Percentiles rank a stretch among this genome's conserved stretches.
These are phyloP conservation scores for Nomada lathburiana DNA, from an alignment of 2,888 invertebrate genomes.

Conservation along the genomic window DNA sequence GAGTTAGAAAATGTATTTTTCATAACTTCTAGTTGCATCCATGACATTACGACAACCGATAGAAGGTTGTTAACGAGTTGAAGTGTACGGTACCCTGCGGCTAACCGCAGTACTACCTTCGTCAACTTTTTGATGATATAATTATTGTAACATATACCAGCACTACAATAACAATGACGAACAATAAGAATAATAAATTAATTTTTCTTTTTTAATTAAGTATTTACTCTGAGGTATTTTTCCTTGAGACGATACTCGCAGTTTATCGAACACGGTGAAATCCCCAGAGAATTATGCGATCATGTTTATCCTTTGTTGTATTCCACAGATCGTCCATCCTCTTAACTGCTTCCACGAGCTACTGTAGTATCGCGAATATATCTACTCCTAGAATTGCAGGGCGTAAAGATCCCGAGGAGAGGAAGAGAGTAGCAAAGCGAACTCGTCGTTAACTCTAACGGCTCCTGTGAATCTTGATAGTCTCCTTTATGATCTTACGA, in stretches of 20 bases:
- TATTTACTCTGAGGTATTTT: not conserved
- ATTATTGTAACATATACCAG: conserved; percentile 18
- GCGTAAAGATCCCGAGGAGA: conserved; percentile 53
- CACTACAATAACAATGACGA: not conserved
- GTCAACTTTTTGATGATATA: conserved; percentile 57
- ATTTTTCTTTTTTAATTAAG: not conserved
- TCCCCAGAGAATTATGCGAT: conserved; percentile 41
- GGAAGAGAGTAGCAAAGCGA: conserved; percentile 32
- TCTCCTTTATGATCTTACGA: conserved; percentile 51
- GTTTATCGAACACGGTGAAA: conserved; percentile 20
- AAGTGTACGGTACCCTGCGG: conserved; percentile 61
- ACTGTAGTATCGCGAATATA: conserved; percentile 45
- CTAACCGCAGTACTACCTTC: conserved; percentile 61
- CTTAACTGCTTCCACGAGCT: conserved; percentile 51
- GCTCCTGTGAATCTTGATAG: conserved; percentile 51
- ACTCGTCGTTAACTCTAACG: conserved; percentile 64
- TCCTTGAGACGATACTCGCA: not conserved
- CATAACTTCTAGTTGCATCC: conserved; percentile 38
- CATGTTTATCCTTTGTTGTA: conserved; percentile 28
- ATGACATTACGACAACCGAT: conserved; percentile 45
- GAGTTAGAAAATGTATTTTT: conserved; percentile 21
- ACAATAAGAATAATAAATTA: conserved; percentile 8
- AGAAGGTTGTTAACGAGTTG: conserved; percentile 59
- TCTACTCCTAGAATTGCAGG: conserved; percentile 49
- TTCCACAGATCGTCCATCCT: conserved; percentile 37